A percentile compares a stretch with the other conserved stretches of the same genome.
phyloP scores from a whole-genome alignment of 2,113 vertebrate genomes.

The Mystacornis crossleyi region DNA sequence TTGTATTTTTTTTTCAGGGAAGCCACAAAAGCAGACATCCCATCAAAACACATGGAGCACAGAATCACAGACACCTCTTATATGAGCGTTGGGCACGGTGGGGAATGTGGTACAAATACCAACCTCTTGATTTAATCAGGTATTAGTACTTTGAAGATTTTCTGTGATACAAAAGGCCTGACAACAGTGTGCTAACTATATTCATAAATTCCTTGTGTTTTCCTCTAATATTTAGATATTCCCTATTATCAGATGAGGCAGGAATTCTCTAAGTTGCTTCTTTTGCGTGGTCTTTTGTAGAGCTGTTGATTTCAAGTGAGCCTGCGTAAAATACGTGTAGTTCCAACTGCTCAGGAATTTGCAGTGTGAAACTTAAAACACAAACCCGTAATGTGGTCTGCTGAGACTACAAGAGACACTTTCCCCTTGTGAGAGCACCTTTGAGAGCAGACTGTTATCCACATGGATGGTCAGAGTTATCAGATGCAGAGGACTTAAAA shows the following conservation, averaged over 20 bases:
- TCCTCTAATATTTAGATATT: neutral
- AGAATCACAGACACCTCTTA: conserved; percentile 94
- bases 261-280: neutral
- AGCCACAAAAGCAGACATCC: conserved; percentile 93
- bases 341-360: neutral
- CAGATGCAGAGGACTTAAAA: neutral
- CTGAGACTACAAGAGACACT: neutral
- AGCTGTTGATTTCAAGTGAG: neutral
- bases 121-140: conserved; percentile 97
- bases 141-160: conserved; percentile 51
- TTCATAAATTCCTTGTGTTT: neutral
- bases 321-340: neutral
- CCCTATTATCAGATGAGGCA: neutral
- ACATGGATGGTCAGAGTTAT: neutral
- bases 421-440: neutral
- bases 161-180: neutral
- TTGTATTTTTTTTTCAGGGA: conserved; percentile 77
- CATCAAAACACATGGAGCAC: conserved; percentile 94
- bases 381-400: neutral
- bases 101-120: conserved; percentile 99
- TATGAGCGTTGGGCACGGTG: conserved; percentile 98
- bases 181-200: neutral
- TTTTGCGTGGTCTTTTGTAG: neutral
- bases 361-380: neutral
- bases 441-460: neutral